phyloP scores from a whole-genome alignment of 23 tunicate species.

The Ascidia mentula region DNA sequence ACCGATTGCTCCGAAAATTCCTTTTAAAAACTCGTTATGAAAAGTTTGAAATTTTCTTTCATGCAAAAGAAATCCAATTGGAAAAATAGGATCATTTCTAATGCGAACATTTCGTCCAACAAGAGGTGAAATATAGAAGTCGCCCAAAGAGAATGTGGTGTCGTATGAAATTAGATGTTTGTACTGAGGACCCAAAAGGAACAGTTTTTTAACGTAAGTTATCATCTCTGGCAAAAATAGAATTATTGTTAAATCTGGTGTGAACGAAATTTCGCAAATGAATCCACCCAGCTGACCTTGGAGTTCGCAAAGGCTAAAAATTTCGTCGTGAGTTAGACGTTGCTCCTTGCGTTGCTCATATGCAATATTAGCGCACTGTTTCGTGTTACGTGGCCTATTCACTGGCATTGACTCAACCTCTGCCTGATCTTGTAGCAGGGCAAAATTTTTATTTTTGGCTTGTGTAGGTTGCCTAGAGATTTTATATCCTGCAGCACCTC shows the following conservation, averaged over 20 bases:
- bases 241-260: background rate
- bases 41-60: background rate
- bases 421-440: background rate
- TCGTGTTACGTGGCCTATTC: slow-evolving; percentile 11
- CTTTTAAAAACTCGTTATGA: background rate
- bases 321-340: background rate
- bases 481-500: too few species aligned
- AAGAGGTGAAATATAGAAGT: slow-evolving; percentile 4
- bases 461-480: background rate
- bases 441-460: background rate
- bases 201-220: background rate
- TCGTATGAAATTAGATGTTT: slow-evolving; percentile 8
- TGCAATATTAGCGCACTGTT: background rate
- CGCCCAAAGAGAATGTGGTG: slow-evolving; percentile 15
- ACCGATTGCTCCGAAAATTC: slow-evolving; percentile 17
- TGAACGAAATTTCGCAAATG: background rate
- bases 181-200: background rate
- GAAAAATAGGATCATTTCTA: slow-evolving; percentile 12
- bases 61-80: background rate
- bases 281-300: background rate
- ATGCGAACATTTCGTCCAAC: background rate
- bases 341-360: background rate
- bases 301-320: background rate
- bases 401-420: background rate
- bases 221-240: background rate